Evolutionary conservation across 2,888 invertebrate genomes (phyloP), one percentile per base, ranked within the genome.

Genomic region (Parascotia fuliginaria): DNA sequence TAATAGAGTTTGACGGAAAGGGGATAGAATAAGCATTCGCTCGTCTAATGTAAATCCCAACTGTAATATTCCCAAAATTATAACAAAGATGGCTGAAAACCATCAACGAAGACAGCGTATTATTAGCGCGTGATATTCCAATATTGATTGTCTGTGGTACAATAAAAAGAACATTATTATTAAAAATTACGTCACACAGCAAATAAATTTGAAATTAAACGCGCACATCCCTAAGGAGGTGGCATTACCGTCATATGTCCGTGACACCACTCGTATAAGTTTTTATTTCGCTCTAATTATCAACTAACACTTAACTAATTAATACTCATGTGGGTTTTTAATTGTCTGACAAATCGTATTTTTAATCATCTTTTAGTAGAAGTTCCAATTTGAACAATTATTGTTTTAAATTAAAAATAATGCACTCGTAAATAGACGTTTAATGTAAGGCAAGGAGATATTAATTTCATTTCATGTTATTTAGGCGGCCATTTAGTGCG

Each of bases 271-370:
- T 60, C 67, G 55, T 43, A 29, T 32, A 33, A 7, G 3, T 38
- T 47, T 56, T 31, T 36, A 44, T 48, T 50, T 54, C 41, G 54
- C 56, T 28, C 45, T 70, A 66, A 67, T 70, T 63, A 63, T 45
- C 60, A 66, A 44, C 53, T 70, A 36, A 44, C 53, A 44, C 48
- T 55, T 42, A 24, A 43, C 28, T 63, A 70, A 67, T 70, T 67
- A 67, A 70, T 66, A 51, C 53, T 27, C 42, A 66, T 39, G 45
- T 47, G 40, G 11, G 36, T 19, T 51, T 54, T 61, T 66, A 62
- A 67, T 70, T 67, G 70, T 22, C 53, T 70, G 67, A 66, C 63
- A 67, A 67, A 67, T 67, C 70, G 70, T 37, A 55, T 46, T 56
- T 52, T 56, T 62, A 51, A 58, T 65, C 45, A 58, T 45, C 12